These are phyloP conservation scores for Girardinus metallicus DNA, from an alignment of 2,797 vertebrate species.

Conservation along the genomic window DNA sequence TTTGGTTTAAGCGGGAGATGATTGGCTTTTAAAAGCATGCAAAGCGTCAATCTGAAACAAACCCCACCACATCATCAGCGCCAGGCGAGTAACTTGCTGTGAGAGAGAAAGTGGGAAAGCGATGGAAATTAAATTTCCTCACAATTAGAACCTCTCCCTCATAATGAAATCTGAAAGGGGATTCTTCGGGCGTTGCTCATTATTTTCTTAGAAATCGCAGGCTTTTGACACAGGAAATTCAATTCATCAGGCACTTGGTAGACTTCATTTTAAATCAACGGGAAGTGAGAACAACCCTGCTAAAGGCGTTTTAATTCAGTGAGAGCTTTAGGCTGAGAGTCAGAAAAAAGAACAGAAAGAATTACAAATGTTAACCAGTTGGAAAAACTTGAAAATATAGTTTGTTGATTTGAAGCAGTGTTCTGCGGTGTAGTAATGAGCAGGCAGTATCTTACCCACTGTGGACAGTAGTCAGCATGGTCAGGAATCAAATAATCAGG, in stretches of 20 bases:
- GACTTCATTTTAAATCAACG: slow-evolving; percentile 78
- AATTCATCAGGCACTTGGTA: slow-evolving; percentile 76
- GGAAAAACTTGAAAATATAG: slow-evolving; percentile 17
- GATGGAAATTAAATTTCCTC: slow-evolving; percentile 73
- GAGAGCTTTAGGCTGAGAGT: slow-evolving; percentile 50
- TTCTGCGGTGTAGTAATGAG: not conserved
- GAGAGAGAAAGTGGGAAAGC: slow-evolving; percentile 41
- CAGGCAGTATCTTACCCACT: not conserved
- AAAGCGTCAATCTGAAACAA: slow-evolving; percentile 52
- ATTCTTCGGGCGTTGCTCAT: slow-evolving; percentile 79
- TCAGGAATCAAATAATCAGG: not conserved
- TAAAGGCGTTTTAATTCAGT: slow-evolving; percentile 76
- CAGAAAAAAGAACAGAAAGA: slow-evolving; percentile 38
- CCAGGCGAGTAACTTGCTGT: slow-evolving; percentile 38
- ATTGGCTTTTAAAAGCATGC: slow-evolving; percentile 55
- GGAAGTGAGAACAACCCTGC: slow-evolving; percentile 75
- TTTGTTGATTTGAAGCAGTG: not conserved
- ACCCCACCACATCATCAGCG: slow-evolving; percentile 47
- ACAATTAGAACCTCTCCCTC: slow-evolving; percentile 79
- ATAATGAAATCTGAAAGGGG: slow-evolving; percentile 79
- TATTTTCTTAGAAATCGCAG: slow-evolving; percentile 77
- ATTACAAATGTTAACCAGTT: slow-evolving; percentile 50
- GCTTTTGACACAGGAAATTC: slow-evolving; percentile 79
- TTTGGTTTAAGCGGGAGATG: slow-evolving; percentile 49
- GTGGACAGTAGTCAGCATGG: not conserved